Conservation (phyloP, 2,113 vertebrate species). For the Psittacula cyanocephala region DNA sequence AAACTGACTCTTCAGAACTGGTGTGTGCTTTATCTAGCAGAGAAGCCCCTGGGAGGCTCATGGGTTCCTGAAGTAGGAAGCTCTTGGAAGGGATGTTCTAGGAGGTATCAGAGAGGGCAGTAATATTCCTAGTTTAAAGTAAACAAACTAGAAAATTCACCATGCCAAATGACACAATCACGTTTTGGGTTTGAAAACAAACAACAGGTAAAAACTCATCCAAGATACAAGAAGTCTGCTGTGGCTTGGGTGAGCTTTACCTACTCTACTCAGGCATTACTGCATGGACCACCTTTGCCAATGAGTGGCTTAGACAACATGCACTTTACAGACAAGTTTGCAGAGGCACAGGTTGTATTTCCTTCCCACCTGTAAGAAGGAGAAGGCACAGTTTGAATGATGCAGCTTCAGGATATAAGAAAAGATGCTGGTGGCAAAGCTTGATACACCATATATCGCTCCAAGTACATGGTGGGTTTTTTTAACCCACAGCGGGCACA, state of each 20-base stretch:
- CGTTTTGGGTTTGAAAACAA: background rate
- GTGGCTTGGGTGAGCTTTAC: background rate
- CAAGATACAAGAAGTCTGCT: background rate
- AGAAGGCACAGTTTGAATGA: background rate
- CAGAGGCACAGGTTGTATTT: background rate
- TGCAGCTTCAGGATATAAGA: background rate
- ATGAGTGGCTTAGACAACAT: background rate
- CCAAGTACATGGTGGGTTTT: accelerated
- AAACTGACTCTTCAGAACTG: background rate
- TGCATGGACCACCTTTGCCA: background rate
- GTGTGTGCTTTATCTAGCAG: background rate
- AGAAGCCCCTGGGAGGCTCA: background rate
- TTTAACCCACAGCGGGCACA: background rate
- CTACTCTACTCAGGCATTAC: background rate
- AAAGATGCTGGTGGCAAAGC: background rate
- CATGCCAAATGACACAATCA: background rate
- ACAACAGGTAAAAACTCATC: background rate
- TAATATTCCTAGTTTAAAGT: background rate
- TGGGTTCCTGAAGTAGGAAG: background rate
- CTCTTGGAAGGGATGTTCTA: background rate
- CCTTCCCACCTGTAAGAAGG: background rate
- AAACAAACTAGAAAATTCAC: background rate
- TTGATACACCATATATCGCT: background rate
- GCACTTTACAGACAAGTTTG: background rate
- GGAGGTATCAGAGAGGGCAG: background rate